Evolutionary conservation across 2,113 vertebrate genomes (phyloP).

Genomic region (Tamias sibiricus): DNA sequence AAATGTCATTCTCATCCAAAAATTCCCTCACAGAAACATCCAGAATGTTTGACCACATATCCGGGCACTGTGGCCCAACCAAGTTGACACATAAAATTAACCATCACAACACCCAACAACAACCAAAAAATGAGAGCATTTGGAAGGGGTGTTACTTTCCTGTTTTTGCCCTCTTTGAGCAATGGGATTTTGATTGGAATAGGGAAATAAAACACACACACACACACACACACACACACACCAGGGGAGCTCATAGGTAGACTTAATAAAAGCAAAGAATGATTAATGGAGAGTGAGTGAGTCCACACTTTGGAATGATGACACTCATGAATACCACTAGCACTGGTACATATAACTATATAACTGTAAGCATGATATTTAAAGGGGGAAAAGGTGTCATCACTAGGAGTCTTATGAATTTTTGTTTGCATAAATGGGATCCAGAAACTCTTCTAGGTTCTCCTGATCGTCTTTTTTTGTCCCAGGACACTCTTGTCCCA

Average conservation of each 20-base stretch:
- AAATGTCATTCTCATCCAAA: slow-evolving; percentile 2
- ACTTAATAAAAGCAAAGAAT: neutral
- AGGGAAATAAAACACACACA: neutral
- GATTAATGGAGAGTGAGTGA: neutral
- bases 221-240: neutral
- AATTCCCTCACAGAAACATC: slow-evolving; percentile 19
- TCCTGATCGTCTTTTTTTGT: neutral
- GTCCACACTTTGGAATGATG: neutral
- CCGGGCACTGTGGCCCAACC: neutral
- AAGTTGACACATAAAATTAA: neutral
- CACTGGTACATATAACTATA: neutral
- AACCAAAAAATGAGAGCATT: neutral
- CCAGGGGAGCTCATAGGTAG: neutral
- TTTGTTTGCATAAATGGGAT: neutral
- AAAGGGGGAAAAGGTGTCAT: neutral
- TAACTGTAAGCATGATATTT: neutral
- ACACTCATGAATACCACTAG: neutral
- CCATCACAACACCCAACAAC: neutral
- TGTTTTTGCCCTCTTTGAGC: neutral
- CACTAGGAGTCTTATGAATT: neutral
- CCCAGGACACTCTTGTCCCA: neutral
- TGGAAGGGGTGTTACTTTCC: neutral
- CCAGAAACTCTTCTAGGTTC: neutral
- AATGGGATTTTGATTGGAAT: slow-evolving; percentile 19
- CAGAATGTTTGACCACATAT: slow-evolving; percentile 31